Conservation (phyloP, 2,888 invertebrate genomes). For the Drosophila melanocephala region DNA sequence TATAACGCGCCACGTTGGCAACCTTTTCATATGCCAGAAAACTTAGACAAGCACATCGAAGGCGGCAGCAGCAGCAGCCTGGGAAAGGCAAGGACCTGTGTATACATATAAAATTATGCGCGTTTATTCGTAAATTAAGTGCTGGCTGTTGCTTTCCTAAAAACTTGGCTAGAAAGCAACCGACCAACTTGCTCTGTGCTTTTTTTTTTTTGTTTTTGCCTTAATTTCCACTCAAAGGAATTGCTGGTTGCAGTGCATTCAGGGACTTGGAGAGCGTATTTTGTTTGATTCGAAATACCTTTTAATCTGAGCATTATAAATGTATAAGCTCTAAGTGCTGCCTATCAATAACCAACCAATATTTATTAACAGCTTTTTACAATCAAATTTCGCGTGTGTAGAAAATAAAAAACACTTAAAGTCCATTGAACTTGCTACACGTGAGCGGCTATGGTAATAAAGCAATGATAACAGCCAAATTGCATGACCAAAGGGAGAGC, state of each 20-base stretch:
- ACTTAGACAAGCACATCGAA: slow-evolving; percentile 59
- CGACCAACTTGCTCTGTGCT: slow-evolving; percentile 70
- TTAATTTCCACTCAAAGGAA: slow-evolving; percentile 66
- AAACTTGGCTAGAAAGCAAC: slow-evolving; percentile 23
- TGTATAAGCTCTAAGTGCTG: slow-evolving; percentile 71
- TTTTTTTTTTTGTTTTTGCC: neutral
- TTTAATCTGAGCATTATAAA: slow-evolving; percentile 63
- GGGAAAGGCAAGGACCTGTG: slow-evolving; percentile 43
- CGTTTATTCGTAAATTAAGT: slow-evolving; percentile 82
- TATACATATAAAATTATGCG: slow-evolving; percentile 82
- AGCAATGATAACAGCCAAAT: slow-evolving; percentile 55
- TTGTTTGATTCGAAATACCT: slow-evolving; percentile 33
- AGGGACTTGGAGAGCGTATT: neutral
- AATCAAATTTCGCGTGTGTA: slow-evolving; percentile 33
- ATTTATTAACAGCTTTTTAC: slow-evolving; percentile 28
- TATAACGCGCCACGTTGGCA: slow-evolving; percentile 80
- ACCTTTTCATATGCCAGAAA: slow-evolving; percentile 79
- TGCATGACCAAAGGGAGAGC: slow-evolving; percentile 36
- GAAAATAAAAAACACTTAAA: slow-evolving; percentile 20
- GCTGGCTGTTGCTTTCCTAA: slow-evolving; percentile 74
- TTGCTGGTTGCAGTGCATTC: slow-evolving; percentile 56
- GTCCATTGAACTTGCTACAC: slow-evolving; percentile 38
- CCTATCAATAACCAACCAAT: slow-evolving; percentile 35
- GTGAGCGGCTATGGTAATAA: slow-evolving; percentile 37
- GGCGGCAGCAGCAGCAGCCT: slow-evolving; percentile 7